Conservation (phyloP, 1,140 invertebrate species). For the Bathynomus jamesi region DNA sequence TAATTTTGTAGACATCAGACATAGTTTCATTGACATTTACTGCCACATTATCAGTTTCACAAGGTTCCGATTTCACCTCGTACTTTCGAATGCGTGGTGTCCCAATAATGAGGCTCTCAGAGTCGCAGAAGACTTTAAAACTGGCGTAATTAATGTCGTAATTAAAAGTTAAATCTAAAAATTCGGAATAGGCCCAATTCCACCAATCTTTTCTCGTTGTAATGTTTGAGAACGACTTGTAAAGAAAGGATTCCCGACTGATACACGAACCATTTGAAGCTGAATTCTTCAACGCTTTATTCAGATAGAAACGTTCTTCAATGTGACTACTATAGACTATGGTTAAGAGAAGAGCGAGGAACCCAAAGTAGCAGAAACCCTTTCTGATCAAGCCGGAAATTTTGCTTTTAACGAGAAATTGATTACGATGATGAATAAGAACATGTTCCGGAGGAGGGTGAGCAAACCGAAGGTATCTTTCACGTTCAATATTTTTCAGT, state of each 20-base stretch:
- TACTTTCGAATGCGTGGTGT: slow-evolving; percentile 24
- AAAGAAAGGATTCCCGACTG: slow-evolving; percentile 1
- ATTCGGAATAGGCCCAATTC: slow-evolving; percentile 25
- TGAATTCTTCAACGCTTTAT: slow-evolving; percentile 8
- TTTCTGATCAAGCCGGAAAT: slow-evolving; percentile 13
- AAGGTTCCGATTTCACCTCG: slow-evolving; percentile 19
- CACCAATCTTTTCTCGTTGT: slow-evolving; percentile 30
- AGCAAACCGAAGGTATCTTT: slow-evolving; percentile 20
- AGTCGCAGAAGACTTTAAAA: slow-evolving; percentile 23
- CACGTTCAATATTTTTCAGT: slow-evolving; percentile 16
- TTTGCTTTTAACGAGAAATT: slow-evolving; percentile 8
- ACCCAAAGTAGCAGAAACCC: slow-evolving; percentile 11
- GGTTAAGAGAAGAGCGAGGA: slow-evolving; percentile 15
- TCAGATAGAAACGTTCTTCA: slow-evolving; percentile 14
- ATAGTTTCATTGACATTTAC: slow-evolving; percentile 17
- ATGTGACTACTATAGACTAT: slow-evolving; percentile 17
- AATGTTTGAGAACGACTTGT: slow-evolving; percentile 19
- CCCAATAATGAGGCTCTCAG: slow-evolving; percentile 29
- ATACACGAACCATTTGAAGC: slow-evolving; percentile 13
- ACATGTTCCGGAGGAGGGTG: slow-evolving; percentile 26
- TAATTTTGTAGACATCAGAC: slow-evolving; percentile 16
- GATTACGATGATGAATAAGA: slow-evolving; percentile 21
- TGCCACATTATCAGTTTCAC: slow-evolving; percentile 16
- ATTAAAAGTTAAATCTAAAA: slow-evolving; percentile 23
- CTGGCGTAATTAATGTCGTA: slow-evolving; percentile 9